These are phyloP conservation scores for Euspilapteryx auroguttella DNA, from an alignment of 2,888 invertebrate species.

Conservation along the genomic window DNA sequence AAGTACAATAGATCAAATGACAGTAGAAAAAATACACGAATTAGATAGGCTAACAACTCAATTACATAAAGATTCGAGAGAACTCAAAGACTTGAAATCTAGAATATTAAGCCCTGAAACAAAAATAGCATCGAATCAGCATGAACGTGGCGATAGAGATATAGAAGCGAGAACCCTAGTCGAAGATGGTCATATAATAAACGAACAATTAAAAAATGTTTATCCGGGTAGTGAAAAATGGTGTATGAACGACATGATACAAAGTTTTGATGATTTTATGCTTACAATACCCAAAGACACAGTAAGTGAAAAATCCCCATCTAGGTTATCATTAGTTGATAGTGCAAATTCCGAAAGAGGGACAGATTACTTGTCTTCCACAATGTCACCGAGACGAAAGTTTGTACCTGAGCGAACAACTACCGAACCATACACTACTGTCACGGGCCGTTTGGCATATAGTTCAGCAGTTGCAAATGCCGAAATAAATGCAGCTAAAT, in stretches of 20 bases:
- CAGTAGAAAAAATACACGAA: slow-evolving; percentile 77
- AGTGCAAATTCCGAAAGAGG: slow-evolving; percentile 65
- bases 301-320: slow-evolving; percentile 60
- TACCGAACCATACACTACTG: slow-evolving; percentile 66
- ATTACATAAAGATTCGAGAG: slow-evolving; percentile 77
- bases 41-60: slow-evolving; percentile 76
- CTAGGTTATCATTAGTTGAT: slow-evolving; percentile 65
- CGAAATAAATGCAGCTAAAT: slow-evolving; percentile 57
- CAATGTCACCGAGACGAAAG: slow-evolving; percentile 61
- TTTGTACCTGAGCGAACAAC: slow-evolving; percentile 59
- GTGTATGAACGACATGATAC: slow-evolving; percentile 69
- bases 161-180: slow-evolving; percentile 62
- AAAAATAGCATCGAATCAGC: slow-evolving; percentile 28
- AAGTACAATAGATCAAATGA: slow-evolving; percentile 76
- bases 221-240: slow-evolving; percentile 69
- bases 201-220: slow-evolving; percentile 70
- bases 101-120: slow-evolving; percentile 69
- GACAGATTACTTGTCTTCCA: slow-evolving; percentile 61
- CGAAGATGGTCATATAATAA: slow-evolving; percentile 67
- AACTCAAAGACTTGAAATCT: slow-evolving; percentile 73
- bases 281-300: slow-evolving; percentile 52
- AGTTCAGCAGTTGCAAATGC: slow-evolving; percentile 69
- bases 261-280: slow-evolving; percentile 64
- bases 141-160: slow-evolving; percentile 33
- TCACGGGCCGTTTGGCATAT: slow-evolving; percentile 66